A percentile compares a stretch with the other conserved stretches of the same genome.
Conservation (phyloP, 1,140 invertebrate genomes). For the Rhopalosiphum padi region DNA sequence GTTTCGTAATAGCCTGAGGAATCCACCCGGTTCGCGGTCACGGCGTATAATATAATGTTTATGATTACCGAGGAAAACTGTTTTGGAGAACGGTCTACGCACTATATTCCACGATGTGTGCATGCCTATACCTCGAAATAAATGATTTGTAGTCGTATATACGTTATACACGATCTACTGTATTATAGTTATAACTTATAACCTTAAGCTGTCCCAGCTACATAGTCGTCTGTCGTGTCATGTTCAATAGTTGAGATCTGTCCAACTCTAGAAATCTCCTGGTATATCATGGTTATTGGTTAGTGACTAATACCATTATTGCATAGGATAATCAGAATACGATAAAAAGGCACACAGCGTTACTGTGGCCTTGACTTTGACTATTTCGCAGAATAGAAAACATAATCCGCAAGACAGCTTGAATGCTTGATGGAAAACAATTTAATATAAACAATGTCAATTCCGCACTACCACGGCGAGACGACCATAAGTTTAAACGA, state of each 20-base stretch:
- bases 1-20: neutral
- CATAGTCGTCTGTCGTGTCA: no score
- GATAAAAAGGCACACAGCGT: no score
- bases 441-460: neutral
- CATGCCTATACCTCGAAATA: neutral
- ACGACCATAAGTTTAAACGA: neutral
- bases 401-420: neutral
- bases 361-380: no score
- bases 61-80: neutral
- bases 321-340: no score
- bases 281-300: no score
- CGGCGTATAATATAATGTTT: neutral
- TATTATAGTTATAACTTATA: no score
- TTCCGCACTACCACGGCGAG: neutral
- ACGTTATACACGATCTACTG: neutral
- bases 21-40: neutral
- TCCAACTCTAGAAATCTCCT: no score
- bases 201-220: no score
- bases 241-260: no score
- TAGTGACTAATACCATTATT: no score
- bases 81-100: no score
- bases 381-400: neutral
- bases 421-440: neutral
- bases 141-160: neutral
- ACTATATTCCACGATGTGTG: neutral